phyloP scores from a whole-genome alignment of 2,113 vertebrate species.

The Atherinomorus stipes region DNA sequence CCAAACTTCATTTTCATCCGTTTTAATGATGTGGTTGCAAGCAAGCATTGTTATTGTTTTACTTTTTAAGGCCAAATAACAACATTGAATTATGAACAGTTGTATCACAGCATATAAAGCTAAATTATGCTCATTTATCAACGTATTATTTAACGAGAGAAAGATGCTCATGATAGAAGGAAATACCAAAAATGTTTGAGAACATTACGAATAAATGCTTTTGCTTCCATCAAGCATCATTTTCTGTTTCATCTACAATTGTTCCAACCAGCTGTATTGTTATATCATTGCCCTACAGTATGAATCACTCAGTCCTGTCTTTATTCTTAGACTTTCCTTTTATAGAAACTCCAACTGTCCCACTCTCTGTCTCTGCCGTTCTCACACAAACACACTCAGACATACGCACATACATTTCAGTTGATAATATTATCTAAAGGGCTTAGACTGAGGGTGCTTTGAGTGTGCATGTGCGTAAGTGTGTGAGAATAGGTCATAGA shows the following conservation, averaged over 20 bases:
- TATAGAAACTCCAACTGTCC: conserved; percentile 62
- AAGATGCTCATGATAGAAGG: too few species aligned
- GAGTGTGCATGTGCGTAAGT: conserved; percentile 23
- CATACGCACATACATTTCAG: conserved; percentile 19
- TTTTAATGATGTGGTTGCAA: too few species aligned
- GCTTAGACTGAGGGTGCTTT: conserved; percentile 16
- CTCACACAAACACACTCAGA: conserved; percentile 16
- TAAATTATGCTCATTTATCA: too few species aligned
- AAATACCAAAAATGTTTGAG: too few species aligned
- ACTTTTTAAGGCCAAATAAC: too few species aligned
- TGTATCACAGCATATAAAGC: too few species aligned
- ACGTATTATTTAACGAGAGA: too few species aligned
- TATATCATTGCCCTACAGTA: conserved; percentile 41
- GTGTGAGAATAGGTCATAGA: conserved; percentile 52
- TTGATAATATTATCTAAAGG: conserved; percentile 61
- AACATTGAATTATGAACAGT: too few species aligned
- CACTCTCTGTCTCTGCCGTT: conserved; percentile 36
- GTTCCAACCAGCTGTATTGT: conserved; percentile 19
- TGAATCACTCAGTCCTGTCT: conserved; percentile 44
- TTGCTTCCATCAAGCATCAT: not conserved
- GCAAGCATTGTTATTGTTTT: too few species aligned
- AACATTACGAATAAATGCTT: not conserved
- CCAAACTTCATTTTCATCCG: too few species aligned
- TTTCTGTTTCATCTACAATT: not conserved
- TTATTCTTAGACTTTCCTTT: conserved; percentile 68